Evolutionary conservation across 2,797 vertebrate species (phyloP), one percentile per base, ranked within the genome.

Genomic region (Hypotaenidia okinawae): DNA sequence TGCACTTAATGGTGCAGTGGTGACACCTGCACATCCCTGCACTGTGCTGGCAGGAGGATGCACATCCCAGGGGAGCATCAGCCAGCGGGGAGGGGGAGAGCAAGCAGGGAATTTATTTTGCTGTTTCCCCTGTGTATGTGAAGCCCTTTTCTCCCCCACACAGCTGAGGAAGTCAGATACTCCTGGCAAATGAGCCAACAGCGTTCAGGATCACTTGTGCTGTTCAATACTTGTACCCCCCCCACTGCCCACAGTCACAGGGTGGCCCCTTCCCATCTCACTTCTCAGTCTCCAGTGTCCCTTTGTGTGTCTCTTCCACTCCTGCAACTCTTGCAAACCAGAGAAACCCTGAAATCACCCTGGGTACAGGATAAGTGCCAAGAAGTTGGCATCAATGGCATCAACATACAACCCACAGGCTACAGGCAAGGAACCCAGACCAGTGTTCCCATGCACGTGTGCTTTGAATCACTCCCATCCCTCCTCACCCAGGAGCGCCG

Each of bases 391-490:
- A 75, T 51, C 37, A 11, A 39, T 5, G 1, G 6, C 35, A 16
- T 1, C 2, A 1, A 2, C 45, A 13, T 1, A 13, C 6, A 2
- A 25, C 13, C 16, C 37, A 5, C 35, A 28, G 79, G 54, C 63
- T 41, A 2, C 25, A 35, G 52, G 21, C 35, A 18, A 33, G 35
- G 43, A 73, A 19, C 25, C 16, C 5, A 39, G 47, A n/a, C 47
- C 47, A 4, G 25, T 4, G 12, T 5, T 21, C 28, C 39, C 9
- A 0, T 1, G 10, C 1, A 0, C 10, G 18, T 11, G n/a, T 5
- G 0, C 14, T 9, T 66, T 3, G 33, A 22, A 4, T 16, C 8
- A 1, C 18, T 33, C 63, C 4, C 5, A 0, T 11, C 57, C 52
- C 75, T 76, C 59, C 59, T 23, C 72, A 35, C 52, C 52, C 54